Base-by-base conservation (phyloP, 2,113 vertebrate genomes). In the Rhineura floridana region DNA sequence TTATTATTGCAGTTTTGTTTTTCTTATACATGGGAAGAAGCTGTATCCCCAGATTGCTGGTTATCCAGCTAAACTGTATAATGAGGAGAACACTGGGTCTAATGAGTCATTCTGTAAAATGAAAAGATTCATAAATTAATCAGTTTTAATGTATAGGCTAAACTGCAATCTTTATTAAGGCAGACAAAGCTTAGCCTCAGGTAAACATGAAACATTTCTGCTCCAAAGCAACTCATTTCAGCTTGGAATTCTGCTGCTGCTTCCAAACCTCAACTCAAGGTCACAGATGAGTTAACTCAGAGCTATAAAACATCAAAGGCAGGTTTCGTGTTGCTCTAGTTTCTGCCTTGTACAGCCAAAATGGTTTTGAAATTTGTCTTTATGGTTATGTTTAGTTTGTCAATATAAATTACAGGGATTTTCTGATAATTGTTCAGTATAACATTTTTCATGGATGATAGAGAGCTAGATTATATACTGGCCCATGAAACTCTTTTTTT, bases 101-200 rank as follows among this genome's bases (percentile, higher is more conserved):
- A 94, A 91, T 86, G 95, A 93, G 91, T 95, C 82, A 91, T 93
- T 90, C 79, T 69, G 21, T 93, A 72, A 93, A 92, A 93, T 90
- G 55, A 90, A 85, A 93, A 93, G 91, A 90, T 83, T 90, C 1
- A 50, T 55, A 96, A 94, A 96, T 96, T 59, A 96, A 95, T 95
- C 88, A 28, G 50, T 95, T 94, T 92, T 96, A 95, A 95, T 95
- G 95, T 95, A 93, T 67, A 44, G 44, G 84, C 85, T 93, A 89
- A 92, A 95, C 93, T 94, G 93, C 94, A 96, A 95, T 94, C 86
- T 2, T 81, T 87, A 90, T 95, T 95, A 95, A 91, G 42, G 23
- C 89, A 94, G 95, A 94, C 87, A 95, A 93, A 91, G 81, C 44
- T 1, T 94, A 92, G 89, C 93, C 89, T 92, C 48, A 67, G 92